Base-by-base conservation (phyloP, 1,140 invertebrate species). In the Sarcophaga bullata region DNA sequence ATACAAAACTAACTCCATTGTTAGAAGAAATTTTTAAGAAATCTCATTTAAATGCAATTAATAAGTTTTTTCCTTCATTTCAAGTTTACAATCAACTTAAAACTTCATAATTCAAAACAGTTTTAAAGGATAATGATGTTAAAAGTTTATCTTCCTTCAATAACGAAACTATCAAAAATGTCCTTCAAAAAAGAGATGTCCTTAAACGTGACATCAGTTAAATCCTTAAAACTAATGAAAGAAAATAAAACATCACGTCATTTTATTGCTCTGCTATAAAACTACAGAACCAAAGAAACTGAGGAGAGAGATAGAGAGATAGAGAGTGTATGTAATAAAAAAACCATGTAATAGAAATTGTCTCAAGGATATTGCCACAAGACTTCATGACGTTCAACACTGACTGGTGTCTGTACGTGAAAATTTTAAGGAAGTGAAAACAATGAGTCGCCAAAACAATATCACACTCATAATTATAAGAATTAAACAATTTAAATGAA, bases 171-270 rank as follows among this genome's bases (percentile, higher is more conserved):
- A 68, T 19, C 62, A 68, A 68, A 58, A 58, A 58, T 58, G 54
- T n/a, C 54, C 54, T 58, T 58, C 54, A 58, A 58, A 13, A n/a
- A n/a, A 58, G 11, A 58, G 11, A 13, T 15, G 19, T 19, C n/a
- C 62, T 25, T 68, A 68, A 25, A 25, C 17, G 62, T 68, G 62
- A 68, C 17, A 68, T 68, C 62, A 68, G 62, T 68, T 68, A 68
- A 52, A 52, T 10, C 50, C 13, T 10, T 13, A 58, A 68, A 25
- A 68, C 19, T 19, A 76, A 49, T 8, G 8, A 6, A 49, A 76
- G 11, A 76, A n/a, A 17, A 7, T 49, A 1, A 15, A 13, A 47
- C 46, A n/a, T 37, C 13, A 75, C 48, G 48, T 76, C 48, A 49
- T 76, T 17, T 46, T 48, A 47, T 47, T 47, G 10, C 6, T 75